These are phyloP conservation scores for Reticulitermes speratus DNA, from an alignment of 1,140 invertebrate species.

Conservation along the genomic window DNA sequence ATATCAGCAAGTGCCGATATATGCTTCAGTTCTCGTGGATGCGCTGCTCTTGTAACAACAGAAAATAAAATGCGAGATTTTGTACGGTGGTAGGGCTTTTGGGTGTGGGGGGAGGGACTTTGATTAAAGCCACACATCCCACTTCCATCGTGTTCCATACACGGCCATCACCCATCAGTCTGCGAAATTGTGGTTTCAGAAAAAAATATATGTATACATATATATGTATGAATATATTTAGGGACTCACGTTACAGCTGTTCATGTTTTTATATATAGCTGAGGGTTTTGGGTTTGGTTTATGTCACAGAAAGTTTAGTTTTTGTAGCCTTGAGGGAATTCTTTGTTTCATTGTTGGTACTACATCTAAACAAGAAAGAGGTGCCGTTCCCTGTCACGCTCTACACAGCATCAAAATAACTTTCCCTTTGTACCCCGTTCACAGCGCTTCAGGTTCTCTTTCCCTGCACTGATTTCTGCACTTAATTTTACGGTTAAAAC, in stretches of 20 bases:
- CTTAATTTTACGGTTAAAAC: too few species aligned
- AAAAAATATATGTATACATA: background rate
- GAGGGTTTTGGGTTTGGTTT: background rate
- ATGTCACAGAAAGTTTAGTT: background rate
- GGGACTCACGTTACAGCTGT: too few species aligned
- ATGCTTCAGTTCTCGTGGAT: background rate
- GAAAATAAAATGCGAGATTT: constrained; percentile 8
- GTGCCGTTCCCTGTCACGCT: background rate
- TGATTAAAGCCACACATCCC: background rate
- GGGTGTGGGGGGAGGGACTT: background rate
- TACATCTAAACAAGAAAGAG: background rate
- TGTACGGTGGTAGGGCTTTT: background rate
- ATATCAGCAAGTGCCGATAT: background rate
- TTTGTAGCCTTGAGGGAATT: background rate
- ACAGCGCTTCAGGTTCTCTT: background rate
- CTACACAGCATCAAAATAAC: background rate
- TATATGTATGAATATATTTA: too few species aligned
- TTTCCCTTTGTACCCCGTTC: background rate
- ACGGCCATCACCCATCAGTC: background rate
- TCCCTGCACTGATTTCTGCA: too few species aligned
- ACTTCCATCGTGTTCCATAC: background rate
- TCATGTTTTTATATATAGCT: too few species aligned
- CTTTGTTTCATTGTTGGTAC: background rate
- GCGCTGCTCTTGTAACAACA: background rate
- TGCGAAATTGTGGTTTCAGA: background rate